Percentiles rank a stretch among this genome's conserved stretches.
These are phyloP conservation scores for Orius laevigatus DNA, from an alignment of 1,140 invertebrate genomes.

Conservation along the genomic window DNA sequence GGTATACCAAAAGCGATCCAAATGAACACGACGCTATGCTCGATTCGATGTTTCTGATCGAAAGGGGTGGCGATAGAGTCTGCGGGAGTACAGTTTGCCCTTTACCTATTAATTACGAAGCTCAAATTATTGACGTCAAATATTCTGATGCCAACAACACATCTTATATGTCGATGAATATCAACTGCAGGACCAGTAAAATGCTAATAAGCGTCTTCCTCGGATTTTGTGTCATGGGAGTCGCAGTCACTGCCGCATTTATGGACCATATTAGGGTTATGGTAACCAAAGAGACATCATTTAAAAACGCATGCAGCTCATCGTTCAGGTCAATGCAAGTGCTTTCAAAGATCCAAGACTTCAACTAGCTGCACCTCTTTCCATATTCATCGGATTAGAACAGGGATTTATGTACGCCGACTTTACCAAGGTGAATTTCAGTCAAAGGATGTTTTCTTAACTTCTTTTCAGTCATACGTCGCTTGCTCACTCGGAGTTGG, in stretches of 20 bases:
- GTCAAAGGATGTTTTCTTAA: not conserved
- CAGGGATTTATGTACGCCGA: conserved; percentile 56
- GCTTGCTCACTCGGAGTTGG: conserved; percentile 45
- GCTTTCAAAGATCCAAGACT: conserved; percentile 35
- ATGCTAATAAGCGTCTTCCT: conserved; percentile 36
- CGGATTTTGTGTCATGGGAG: conserved; percentile 32
- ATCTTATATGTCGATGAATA: conserved; percentile 19
- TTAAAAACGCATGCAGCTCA: conserved; percentile 17
- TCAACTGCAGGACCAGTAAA: conserved; percentile 29
- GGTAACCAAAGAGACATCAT: conserved; percentile 27
- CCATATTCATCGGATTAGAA: conserved; percentile 51
- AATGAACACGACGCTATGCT: conserved; percentile 9
- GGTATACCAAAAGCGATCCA: conserved; percentile 24
- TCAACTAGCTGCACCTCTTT: conserved; percentile 42
- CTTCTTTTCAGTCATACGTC: conserved; percentile 34
- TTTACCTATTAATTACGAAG: conserved; percentile 5
- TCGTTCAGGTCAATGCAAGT: conserved; percentile 25
- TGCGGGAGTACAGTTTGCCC: conserved; percentile 38
- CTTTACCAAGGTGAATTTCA: conserved; percentile 41
- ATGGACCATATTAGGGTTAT: conserved; percentile 30
- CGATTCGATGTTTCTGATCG: conserved; percentile 28
- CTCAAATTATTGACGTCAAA: not conserved
- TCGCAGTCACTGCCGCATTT: conserved; percentile 34
- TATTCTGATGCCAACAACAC: conserved; percentile 1
- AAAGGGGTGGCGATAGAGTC: conserved; percentile 30